Conservation (phyloP, 2,113 vertebrate genomes). For the Actenoides lindsayi region DNA sequence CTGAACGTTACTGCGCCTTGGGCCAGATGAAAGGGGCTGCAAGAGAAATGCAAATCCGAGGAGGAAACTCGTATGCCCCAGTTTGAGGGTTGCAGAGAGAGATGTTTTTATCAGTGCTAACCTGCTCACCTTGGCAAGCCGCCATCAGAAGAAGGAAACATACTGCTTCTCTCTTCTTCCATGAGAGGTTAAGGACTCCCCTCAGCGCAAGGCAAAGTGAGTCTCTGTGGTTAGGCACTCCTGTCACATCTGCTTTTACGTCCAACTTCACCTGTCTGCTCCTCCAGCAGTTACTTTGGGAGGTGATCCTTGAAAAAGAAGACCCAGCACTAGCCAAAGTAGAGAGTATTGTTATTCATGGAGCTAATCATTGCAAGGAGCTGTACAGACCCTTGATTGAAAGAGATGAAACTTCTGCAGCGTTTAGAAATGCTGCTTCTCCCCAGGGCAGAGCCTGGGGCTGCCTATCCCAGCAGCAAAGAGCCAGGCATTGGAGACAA, state of each 20-base stretch:
- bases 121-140: conserved; percentile 5
- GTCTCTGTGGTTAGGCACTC: not conserved
- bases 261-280: not conserved
- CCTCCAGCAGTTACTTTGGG: not conserved
- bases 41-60: not conserved
- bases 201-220: not conserved
- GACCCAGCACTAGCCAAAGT: not conserved
- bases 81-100: not conserved
- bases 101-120: not conserved
- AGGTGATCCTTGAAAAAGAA: not conserved
- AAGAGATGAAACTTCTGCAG: not conserved
- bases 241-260: not conserved
- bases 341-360: not conserved
- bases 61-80: not conserved
- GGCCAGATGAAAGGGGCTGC: not conserved
- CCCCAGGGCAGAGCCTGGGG: not conserved
- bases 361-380: not conserved
- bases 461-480: not conserved
- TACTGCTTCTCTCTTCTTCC: not conserved
- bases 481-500: not conserved
- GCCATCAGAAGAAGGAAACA: conserved; percentile 38
- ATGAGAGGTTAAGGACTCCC: conserved; percentile 24
- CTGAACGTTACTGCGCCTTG: not conserved
- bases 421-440: not conserved
- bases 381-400: not conserved